These are phyloP conservation scores for Tenthredo livida DNA, from an alignment of 2,888 invertebrate genomes.

Conservation along the genomic window DNA sequence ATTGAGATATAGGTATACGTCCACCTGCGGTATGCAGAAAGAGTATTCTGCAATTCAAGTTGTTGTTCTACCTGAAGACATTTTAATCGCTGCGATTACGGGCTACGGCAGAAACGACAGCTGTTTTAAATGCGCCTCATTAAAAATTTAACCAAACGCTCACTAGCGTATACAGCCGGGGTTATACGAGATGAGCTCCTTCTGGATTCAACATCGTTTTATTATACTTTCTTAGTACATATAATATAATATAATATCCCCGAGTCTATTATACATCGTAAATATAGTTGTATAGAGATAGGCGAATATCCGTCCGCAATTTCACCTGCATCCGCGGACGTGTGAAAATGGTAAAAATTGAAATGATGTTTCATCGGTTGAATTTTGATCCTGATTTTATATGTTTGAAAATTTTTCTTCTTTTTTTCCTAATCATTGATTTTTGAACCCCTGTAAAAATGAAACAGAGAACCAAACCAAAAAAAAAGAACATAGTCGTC, in stretches of 20 bases:
- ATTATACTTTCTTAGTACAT: not conserved
- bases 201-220: not conserved
- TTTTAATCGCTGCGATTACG: slow-evolving; percentile 72
- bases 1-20: not conserved
- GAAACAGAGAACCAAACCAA: not conserved
- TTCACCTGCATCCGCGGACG: not conserved
- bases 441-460: not conserved
- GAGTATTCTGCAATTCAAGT: slow-evolving; percentile 49
- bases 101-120: slow-evolving; percentile 58
- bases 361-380: not conserved
- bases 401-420: not conserved
- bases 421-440: not conserved
- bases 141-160: slow-evolving; percentile 66
- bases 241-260: not conserved
- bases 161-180: not conserved
- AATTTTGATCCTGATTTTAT: not conserved
- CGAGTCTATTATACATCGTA: not conserved
- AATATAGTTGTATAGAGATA: too few relatives aligned
- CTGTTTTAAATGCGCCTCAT: slow-evolving; percentile 71
- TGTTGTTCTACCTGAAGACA: slow-evolving; percentile 64
- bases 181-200: slow-evolving; percentile 1
- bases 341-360: not conserved
- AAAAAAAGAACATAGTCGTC: not conserved
- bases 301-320: too few relatives aligned
- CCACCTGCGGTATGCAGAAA: not conserved